Base-by-base conservation (phyloP, 2,888 invertebrate species). In the Punctoribates punctum region DNA sequence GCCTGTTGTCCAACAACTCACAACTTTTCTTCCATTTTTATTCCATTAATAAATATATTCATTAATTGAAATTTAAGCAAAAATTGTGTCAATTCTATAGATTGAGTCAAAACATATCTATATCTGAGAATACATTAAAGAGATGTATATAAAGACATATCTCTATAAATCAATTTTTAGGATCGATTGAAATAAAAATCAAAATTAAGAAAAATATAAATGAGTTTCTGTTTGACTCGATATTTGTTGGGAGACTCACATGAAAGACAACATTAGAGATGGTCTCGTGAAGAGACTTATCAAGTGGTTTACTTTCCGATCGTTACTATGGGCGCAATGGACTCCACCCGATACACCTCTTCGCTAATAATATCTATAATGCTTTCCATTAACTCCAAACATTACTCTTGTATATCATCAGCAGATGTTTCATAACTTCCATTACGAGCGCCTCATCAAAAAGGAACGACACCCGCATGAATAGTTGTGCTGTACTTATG, bases 331-430 rank as follows among this genome's bases (percentile, higher is more conserved):
- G 65, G 15, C 65, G 34, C 29, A 27, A 65, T 34, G 25, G 34
- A 34, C 65, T 34, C 29, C 65, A 65, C 65, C 65, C 65, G 65
- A 65, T 17, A 29, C 65, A 65, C 65, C 65, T 65, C 65, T 13
- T 13, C 17, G 13, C 34, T 34, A 29, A 65, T 65, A 65, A 65
- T 65, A 65, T 65, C 65, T 65, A 5, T 29, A 65, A 65, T 65
- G 65, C 34, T 34, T 27, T 65, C 65, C 65, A 65, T 65, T 65
- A 65, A 65, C 65, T 65, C 34, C 15, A 65, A 27, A 27, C n/a
- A 65, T 29, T 65, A 29, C 8, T 57, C 5, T n/a, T 25, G 13
- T 34, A 65, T 65, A 65, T 65, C 65, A 34, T 65, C 65, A 65
- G 29, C 65, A 65, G 65, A 65, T 65, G 65, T 29, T 65, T 65